Conservation (phyloP, 2,888 invertebrate genomes). For the Lasioglossum lativentre region DNA sequence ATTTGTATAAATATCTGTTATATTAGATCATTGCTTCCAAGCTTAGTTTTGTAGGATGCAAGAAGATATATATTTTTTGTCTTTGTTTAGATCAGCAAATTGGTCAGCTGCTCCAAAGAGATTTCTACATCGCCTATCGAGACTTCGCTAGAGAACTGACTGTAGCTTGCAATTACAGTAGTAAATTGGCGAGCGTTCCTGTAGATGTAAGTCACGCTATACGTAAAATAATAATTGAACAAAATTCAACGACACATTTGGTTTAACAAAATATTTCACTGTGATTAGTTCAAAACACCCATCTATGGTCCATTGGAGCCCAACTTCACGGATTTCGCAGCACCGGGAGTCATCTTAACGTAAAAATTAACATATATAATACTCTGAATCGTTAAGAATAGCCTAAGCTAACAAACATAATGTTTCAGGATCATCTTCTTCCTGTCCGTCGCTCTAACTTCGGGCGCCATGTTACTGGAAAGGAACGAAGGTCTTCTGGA, state of each 20-base stretch:
- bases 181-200: conserved; percentile 87
- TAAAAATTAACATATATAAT: conserved; percentile 83
- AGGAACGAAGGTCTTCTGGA: conserved; percentile 96
- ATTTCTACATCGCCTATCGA: conserved; percentile 90
- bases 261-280: conserved; percentile 16
- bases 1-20: not conserved
- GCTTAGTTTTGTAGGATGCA: not conserved
- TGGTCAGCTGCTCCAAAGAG: conserved; percentile 91
- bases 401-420: not conserved
- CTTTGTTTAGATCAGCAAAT: conserved; percentile 93
- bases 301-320: conserved; percentile 91
- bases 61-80: not conserved
- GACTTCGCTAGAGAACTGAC: conserved; percentile 89
- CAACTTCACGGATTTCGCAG: conserved; percentile 97
- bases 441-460: conserved; percentile 96
- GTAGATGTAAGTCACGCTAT: conserved; percentile 86
- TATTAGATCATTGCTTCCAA: not conserved
- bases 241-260: not conserved
- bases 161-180: conserved; percentile 88
- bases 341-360: conserved; percentile 96
- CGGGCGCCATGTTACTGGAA: conserved; percentile 95
- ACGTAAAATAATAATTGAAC: not conserved
- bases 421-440: conserved; percentile 94
- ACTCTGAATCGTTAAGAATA: not conserved
- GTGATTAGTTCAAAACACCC: conserved; percentile 88